Conservation (phyloP, 2,113 vertebrate species). For the Neodontobutis hainanensis region DNA sequence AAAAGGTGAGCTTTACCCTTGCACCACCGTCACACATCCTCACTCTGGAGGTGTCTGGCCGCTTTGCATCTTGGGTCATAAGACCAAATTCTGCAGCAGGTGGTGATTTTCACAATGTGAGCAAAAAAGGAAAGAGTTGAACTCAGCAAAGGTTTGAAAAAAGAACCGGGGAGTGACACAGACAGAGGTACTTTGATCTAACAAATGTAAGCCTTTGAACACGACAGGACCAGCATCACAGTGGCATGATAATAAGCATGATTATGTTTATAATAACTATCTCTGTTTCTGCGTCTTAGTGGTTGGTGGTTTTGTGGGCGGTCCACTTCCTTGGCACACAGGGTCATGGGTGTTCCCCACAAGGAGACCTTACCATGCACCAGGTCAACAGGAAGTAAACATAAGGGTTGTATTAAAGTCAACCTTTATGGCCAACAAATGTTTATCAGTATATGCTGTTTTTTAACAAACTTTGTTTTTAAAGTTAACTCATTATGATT, state of each 20-base stretch:
- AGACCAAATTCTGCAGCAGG: slow-evolving; percentile 33
- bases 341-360: slow-evolving; percentile 44
- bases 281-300: slow-evolving; percentile 52
- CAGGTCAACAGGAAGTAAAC: slow-evolving; percentile 72
- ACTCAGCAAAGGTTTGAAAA: slow-evolving; percentile 25
- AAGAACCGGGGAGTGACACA: slow-evolving; percentile 18
- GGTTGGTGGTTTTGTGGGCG: slow-evolving; percentile 61
- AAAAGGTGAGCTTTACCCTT: not conserved
- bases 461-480: too few species aligned
- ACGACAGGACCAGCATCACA: slow-evolving; percentile 56
- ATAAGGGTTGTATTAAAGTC: slow-evolving; percentile 31
- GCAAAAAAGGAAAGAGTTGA: slow-evolving; percentile 26
- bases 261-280: slow-evolving; percentile 67
- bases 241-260: slow-evolving; percentile 67
- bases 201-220: slow-evolving; percentile 63
- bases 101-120: slow-evolving; percentile 58
- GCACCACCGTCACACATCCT: not conserved
- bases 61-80: slow-evolving; percentile 59
- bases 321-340: slow-evolving; percentile 44
- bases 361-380: slow-evolving; percentile 53
- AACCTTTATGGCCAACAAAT: too few species aligned
- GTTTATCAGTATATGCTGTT: too few species aligned
- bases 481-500: too few species aligned
- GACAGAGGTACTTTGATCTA: slow-evolving; percentile 51
- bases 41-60: slow-evolving; percentile 7